These are phyloP conservation scores for Urocynchramus pylzowi DNA, from an alignment of 2,113 vertebrate genomes.

Conservation along the genomic window DNA sequence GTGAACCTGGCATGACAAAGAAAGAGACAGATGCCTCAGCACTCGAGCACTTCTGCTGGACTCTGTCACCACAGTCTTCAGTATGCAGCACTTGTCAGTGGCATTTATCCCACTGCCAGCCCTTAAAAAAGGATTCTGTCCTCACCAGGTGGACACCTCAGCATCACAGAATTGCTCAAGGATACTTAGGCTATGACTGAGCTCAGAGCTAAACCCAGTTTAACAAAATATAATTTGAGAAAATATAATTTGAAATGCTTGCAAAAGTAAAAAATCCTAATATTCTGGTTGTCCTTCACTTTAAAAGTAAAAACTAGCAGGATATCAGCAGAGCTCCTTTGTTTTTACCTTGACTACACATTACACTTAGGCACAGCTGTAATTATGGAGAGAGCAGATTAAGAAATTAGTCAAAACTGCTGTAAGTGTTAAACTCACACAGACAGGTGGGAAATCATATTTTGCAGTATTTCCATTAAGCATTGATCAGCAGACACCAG, in stretches of 20 bases:
- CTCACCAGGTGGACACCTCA: background rate
- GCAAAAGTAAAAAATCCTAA: background rate
- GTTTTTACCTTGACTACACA: background rate
- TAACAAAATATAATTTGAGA: background rate
- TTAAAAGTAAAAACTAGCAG: background rate
- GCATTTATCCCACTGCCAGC: background rate
- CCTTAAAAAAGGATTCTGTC: background rate
- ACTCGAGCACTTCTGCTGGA: background rate
- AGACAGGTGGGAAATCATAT: background rate
- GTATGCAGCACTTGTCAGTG: background rate
- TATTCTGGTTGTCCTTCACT: background rate
- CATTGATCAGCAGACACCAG: background rate
- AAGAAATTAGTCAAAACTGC: constrained; percentile 3
- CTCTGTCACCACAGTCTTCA: background rate
- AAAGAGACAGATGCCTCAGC: background rate
- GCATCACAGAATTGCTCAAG: background rate
- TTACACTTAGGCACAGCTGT: background rate
- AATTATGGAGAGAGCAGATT: background rate
- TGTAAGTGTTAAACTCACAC: background rate
- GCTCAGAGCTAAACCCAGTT: background rate
- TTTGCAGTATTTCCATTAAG: constrained; percentile 20
- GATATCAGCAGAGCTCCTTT: background rate
- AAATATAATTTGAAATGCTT: background rate
- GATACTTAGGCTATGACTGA: background rate
- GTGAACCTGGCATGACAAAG: background rate